Conservation (phyloP, 1,140 invertebrate genomes). For the Aphis craccivora region DNA sequence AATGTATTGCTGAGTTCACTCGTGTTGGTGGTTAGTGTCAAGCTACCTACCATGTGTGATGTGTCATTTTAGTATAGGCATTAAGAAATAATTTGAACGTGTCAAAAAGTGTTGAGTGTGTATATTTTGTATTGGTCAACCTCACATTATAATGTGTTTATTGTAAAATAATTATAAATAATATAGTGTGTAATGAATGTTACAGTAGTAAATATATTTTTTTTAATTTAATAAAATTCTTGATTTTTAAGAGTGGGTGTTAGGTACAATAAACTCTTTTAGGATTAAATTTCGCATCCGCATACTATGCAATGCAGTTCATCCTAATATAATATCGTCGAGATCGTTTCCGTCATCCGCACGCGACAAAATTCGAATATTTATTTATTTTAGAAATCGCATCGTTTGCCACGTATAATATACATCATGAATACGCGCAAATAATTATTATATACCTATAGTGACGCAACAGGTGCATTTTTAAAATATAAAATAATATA, state of each 20-base stretch:
- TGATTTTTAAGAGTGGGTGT: not conserved
- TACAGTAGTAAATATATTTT: no score
- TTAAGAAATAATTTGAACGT: no score
- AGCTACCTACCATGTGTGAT: no score
- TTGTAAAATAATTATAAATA: no score
- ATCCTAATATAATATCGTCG: not conserved
- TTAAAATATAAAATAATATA: not conserved
- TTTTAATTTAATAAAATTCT: not conserved
- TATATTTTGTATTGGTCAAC: no score
- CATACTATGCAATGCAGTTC: accelerated
- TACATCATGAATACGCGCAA: not conserved
- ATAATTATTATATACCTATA: not conserved
- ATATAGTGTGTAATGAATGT: no score
- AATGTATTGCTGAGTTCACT: no score
- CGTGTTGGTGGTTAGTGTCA: no score
- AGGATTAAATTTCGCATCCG: not conserved
- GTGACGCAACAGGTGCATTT: not conserved
- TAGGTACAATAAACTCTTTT: not conserved
- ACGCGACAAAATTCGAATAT: not conserved
- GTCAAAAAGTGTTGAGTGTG: no score
- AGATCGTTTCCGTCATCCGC: not conserved
- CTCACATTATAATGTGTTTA: no score
- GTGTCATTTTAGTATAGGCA: no score
- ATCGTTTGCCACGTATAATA: not conserved
- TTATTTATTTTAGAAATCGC: not conserved